Evolutionary conservation across 2,113 vertebrate species (phyloP), one percentile per base, ranked within the genome.

Genomic region (Opisthocomus hoazin): DNA sequence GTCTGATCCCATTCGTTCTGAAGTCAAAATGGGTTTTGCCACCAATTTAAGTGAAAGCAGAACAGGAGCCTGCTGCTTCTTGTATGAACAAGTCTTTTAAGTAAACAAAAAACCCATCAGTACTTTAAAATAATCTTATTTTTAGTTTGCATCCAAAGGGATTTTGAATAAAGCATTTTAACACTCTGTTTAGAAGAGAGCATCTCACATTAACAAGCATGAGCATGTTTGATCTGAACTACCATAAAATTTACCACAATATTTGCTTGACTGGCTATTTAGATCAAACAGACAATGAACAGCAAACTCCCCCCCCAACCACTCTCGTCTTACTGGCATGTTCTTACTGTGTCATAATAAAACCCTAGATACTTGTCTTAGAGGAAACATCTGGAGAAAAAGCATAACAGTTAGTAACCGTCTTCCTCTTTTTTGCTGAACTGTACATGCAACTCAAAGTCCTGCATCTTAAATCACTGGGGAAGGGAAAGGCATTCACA

Each of bases 311-410:
- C 27, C 51, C 2, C 24, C 12, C 7, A 89, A 66, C n/a, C 26
- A 46, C 45, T 83, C 61, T 84, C 5, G 9, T 87, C 92, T 93
- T 77, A 88, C 9, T 92, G 81, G 74, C 2, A 11, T 43, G 39
- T 66, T 95, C 53, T 86, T 73, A 93, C 70, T 89, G 69, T 90
- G 76, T 88, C 92, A 96, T 97, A 97, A 96, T 93, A 95, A 90
- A 93, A 85, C 87, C 36, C 34, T 82, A 91, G 51, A 53, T 96
- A 95, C 90, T 94, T 93, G 90, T 96, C 87, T 96, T 89, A 85
- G 82, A 97, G 96, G 97, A 97, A 97, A 97, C 97, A 97, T 97
- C 96, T 94, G 94, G 85, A 94, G 92, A 94, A 91, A 92, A 96
- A 85, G 34, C 3, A 0, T 69, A 83, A 81, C 92, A 95, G 91